These are phyloP conservation scores for Parazoanthus swiftii DNA, from an alignment of 92 coral and sea anemone genomes.

Conservation along the genomic window DNA sequence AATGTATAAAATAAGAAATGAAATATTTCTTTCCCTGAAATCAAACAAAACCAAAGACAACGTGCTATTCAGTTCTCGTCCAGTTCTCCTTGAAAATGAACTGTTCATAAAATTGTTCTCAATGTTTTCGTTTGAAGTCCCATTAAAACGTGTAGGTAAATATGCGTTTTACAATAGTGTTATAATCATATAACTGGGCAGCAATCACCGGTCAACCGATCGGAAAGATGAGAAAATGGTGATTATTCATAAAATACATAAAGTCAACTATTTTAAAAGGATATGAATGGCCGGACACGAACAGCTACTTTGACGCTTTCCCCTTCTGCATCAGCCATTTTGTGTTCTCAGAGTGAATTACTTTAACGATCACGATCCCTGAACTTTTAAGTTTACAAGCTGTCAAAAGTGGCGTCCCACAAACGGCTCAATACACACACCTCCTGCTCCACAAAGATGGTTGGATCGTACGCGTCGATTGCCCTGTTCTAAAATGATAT, in stretches of 20 bases:
- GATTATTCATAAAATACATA: neutral
- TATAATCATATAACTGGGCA: neutral
- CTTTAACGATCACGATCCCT: neutral
- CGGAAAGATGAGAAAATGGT: neutral
- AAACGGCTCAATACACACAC: neutral
- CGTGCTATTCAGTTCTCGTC: neutral
- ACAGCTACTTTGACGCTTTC: constrained; percentile 94
- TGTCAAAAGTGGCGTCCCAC: neutral
- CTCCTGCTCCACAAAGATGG: too few species aligned
- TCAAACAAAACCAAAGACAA: neutral
- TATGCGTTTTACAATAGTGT: neutral
- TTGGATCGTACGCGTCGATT: neutral
- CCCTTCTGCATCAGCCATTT: constrained; percentile 44
- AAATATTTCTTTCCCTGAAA: neutral
- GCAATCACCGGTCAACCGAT: neutral
- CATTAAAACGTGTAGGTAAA: neutral
- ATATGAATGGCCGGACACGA: constrained; percentile 92
- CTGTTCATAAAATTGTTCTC: neutral
- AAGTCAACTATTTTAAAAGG: constrained; percentile 56
- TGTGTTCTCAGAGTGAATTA: neutral
- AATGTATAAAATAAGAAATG: too few species aligned
- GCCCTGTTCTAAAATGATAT: neutral
- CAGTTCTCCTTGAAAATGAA: neutral
- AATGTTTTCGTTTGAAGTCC: neutral
- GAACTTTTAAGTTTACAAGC: neutral